Evolutionary conservation across 2,888 invertebrate species (phyloP).

Genomic region (Gryllus longicercus): DNA sequence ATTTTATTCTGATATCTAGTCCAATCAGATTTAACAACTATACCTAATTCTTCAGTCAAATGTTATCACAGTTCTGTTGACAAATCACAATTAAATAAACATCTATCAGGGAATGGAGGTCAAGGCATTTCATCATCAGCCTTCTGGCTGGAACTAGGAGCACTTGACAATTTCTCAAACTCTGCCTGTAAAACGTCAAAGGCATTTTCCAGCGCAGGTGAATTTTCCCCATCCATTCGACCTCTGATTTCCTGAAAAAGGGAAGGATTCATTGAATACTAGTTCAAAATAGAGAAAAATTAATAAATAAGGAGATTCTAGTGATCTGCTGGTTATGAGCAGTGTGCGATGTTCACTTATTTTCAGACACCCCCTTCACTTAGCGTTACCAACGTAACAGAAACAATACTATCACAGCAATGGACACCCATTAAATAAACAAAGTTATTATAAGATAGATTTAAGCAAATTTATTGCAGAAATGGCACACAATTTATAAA

Average conservation of each 20-base stretch:
- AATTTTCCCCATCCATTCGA: slow-evolving; percentile 4
- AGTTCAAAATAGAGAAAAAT: no score
- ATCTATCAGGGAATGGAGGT: neutral
- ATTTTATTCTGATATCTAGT: neutral
- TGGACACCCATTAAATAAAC: neutral
- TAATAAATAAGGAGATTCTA: neutral
- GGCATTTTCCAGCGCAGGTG: slow-evolving; percentile 22
- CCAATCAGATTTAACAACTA: slow-evolving; percentile 18
- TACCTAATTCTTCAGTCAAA: neutral
- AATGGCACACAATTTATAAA: no score
- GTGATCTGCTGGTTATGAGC: no score
- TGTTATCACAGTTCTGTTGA: slow-evolving; percentile 18
- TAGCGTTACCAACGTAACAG: neutral
- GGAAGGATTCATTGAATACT: neutral
- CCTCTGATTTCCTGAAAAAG: slow-evolving; percentile 32
- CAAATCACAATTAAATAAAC: slow-evolving; percentile 12
- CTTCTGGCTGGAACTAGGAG: neutral
- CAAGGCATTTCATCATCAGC: neutral
- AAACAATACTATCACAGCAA: neutral
- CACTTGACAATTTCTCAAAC: slow-evolving; percentile 24
- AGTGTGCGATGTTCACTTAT: no score
- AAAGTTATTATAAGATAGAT: no score
- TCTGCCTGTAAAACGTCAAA: slow-evolving; percentile 29
- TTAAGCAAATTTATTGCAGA: no score
- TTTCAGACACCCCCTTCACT: no score